Conservation (phyloP, 2,113 vertebrate species). For the Eptesicus fuscus region DNA sequence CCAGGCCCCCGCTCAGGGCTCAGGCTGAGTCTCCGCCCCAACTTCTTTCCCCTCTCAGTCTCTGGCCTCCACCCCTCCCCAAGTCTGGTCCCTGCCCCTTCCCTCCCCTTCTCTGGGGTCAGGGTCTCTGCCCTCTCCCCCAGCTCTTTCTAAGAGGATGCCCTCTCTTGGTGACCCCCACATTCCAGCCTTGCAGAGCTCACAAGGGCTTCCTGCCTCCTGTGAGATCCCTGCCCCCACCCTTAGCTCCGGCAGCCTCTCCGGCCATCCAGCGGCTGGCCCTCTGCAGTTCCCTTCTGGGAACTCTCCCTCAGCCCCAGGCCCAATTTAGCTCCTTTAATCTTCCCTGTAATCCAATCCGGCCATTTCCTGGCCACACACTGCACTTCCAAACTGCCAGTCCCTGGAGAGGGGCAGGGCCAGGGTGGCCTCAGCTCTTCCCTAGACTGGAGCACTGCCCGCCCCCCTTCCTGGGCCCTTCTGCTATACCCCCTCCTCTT, state of each 20-base stretch:
- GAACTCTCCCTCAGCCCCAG: slow-evolving; percentile 47
- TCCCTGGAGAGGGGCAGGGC: not conserved
- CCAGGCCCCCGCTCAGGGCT: not conserved
- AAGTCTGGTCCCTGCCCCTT: not conserved
- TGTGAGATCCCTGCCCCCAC: slow-evolving; percentile 42
- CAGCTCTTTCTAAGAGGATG: not conserved
- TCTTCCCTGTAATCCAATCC: slow-evolving; percentile 67
- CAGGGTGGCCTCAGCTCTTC: not conserved
- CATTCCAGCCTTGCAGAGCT: slow-evolving; percentile 49
- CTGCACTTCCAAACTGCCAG: slow-evolving; percentile 57
- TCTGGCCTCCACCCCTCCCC: no score
- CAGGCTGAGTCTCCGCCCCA: not conserved
- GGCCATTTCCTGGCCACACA: slow-evolving; percentile 60
- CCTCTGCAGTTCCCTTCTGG: not conserved
- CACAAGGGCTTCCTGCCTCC: slow-evolving; percentile 52
- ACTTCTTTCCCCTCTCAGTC: not conserved
- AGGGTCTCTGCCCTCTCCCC: not conserved
- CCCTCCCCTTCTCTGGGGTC: not conserved
- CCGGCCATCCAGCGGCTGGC: not conserved
- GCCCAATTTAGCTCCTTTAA: slow-evolving; percentile 75
- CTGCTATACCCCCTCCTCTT: not conserved
- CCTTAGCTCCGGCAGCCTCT: not conserved
- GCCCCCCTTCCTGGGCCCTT: not conserved
- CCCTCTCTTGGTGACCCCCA: slow-evolving; percentile 22
- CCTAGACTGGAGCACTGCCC: not conserved